Evolutionary conservation across 2,113 vertebrate species (phyloP).

Genomic region (Sprattus sprattus): DNA sequence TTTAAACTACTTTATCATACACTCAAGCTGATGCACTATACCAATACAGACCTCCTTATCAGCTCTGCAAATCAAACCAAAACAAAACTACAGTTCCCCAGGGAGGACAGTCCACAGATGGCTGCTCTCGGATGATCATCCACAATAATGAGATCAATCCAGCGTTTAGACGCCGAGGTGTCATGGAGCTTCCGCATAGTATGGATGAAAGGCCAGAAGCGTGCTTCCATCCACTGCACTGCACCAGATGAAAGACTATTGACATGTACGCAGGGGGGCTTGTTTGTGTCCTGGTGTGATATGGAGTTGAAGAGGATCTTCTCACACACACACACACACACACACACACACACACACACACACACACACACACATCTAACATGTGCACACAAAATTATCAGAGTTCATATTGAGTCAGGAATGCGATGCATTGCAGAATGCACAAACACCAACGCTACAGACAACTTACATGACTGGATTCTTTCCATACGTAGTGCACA

Average conservation of each 20-base stretch:
- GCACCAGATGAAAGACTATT: background rate
- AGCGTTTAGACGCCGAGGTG: background rate
- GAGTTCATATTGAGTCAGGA: no score
- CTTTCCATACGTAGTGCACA: no score
- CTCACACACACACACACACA: constrained; percentile 9
- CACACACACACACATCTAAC: constrained; percentile 14
- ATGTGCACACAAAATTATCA: no score
- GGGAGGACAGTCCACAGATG: background rate
- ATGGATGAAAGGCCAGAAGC: background rate
- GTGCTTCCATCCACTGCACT: background rate
- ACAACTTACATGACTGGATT: no score
- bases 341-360: background rate
- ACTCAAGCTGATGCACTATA: no score
- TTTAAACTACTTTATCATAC: no score
- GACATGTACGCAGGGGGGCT: background rate
- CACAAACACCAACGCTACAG: no score
- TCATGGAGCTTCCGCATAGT: background rate
- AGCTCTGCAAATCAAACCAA: background rate
- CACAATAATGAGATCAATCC: background rate
- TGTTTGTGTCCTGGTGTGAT: background rate
- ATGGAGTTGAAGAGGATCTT: background rate
- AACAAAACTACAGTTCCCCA: background rate
- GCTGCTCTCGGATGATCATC: background rate
- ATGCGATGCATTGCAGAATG: no score
- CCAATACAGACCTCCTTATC: background rate